phyloP scores from a whole-genome alignment of 2,113 vertebrate species.

The Sclerurus mexicanus region DNA sequence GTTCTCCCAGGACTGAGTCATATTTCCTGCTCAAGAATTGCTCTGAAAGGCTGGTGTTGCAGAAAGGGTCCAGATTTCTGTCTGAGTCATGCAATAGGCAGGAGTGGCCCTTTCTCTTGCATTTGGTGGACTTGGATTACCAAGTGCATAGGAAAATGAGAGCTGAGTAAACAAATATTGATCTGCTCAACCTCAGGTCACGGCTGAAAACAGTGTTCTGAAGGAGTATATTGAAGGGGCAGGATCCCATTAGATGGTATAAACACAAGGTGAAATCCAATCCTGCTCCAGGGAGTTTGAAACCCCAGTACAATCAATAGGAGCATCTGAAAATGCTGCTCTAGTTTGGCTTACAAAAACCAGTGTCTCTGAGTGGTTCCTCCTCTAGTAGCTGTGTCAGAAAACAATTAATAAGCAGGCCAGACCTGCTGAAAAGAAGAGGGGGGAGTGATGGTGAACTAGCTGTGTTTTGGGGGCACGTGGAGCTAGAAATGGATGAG shows the following conservation, averaged over 20 bases:
- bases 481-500: neutral
- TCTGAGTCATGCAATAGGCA: neutral
- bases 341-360: neutral
- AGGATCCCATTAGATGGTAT: neutral
- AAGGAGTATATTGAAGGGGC: neutral
- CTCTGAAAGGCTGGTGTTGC: neutral
- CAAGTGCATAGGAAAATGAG: neutral
- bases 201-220: neutral
- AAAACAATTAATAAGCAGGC: neutral
- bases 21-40: neutral
- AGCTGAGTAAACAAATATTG: slow-evolving; percentile 35
- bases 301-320: neutral
- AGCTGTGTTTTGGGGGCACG: accelerated
- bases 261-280: neutral
- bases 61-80: neutral
- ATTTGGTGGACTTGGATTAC: neutral
- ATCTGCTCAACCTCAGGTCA: slow-evolving; percentile 2
- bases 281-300: neutral
- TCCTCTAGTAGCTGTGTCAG: neutral
- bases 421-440: neutral
- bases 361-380: neutral
- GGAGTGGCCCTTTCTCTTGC: neutral
- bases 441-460: neutral
- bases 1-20: neutral
- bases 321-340: neutral